A percentile compares a stretch with the other conserved stretches of the same genome.
Evolutionary conservation across 2,888 invertebrate genomes (phyloP).

Genomic region (Choristoneura rosaceana): DNA sequence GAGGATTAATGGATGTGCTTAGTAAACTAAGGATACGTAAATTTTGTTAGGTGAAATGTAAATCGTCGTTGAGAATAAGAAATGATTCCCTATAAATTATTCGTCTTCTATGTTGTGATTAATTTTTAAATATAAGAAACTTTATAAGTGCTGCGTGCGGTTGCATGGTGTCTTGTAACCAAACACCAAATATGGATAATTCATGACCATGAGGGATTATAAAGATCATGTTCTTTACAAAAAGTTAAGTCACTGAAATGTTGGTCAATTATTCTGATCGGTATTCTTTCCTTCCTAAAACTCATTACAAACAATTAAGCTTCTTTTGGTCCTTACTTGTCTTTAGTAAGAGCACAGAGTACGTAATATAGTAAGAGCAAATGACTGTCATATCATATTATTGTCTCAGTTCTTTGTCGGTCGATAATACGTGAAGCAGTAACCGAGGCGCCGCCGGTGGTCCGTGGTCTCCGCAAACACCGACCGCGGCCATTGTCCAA

Average conservation of each 20-base stretch:
- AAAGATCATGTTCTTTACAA: conserved; percentile 17
- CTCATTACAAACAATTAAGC: neutral
- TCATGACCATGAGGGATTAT: conserved; percentile 27
- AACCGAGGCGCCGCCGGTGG: conserved; percentile 68
- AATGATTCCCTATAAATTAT: neutral
- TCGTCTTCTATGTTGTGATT: conserved; percentile 7
- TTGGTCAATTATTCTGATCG: neutral
- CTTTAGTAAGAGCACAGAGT: neutral
- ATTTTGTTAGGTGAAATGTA: neutral
- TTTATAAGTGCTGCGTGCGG: conserved; percentile 58
- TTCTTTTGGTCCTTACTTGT: neutral
- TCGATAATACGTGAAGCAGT: conserved; percentile 51
- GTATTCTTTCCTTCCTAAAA: no score
- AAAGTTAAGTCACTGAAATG: neutral
- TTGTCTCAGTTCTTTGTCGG: conserved; percentile 45
- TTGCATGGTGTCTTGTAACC: conserved; percentile 50
- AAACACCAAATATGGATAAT: conserved; percentile 42
- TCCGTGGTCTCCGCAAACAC: conserved; percentile 68
- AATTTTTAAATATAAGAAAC: conserved; percentile 30
- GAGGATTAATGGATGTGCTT: neutral
- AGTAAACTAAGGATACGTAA: neutral
- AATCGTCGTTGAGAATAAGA: neutral
- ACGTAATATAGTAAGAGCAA: neutral
- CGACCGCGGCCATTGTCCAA: conserved; percentile 67
- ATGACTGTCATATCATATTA: conserved; percentile 45